A percentile compares a stretch with the other conserved stretches of the same genome.
Conservation (phyloP, 2,113 vertebrate species). For the Actinemys pallida region DNA sequence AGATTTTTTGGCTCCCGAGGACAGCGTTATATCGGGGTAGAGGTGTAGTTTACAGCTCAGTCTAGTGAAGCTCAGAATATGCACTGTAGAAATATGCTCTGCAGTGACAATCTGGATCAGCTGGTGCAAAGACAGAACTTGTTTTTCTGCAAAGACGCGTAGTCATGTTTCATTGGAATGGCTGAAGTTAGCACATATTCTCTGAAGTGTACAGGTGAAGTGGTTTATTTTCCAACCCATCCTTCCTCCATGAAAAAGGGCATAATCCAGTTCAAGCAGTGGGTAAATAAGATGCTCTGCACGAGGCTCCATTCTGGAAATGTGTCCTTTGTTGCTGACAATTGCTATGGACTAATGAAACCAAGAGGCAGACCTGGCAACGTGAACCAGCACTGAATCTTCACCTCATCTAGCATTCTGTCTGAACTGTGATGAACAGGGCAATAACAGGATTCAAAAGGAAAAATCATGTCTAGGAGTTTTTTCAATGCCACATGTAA, state of each 20-base stretch:
- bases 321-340: conserved; percentile 13
- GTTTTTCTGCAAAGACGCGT: background rate
- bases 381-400: background rate
- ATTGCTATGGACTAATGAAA: background rate
- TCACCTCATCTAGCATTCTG: background rate
- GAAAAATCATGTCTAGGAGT: background rate
- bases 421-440: background rate
- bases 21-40: too few species aligned
- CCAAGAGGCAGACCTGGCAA: background rate
- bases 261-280: conserved; percentile 48
- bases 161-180: background rate
- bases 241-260: conserved; percentile 27
- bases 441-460: background rate
- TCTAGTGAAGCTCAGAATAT: background rate
- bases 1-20: too few species aligned
- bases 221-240: conserved; percentile 20
- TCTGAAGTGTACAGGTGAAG: conserved; percentile 38
- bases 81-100: background rate
- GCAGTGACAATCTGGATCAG: background rate
- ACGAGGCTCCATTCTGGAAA: conserved; percentile 20
- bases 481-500: conserved; percentile 25
- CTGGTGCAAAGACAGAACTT: background rate
- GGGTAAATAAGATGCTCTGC: conserved; percentile 31
- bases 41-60: background rate
- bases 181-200: conserved; percentile 19